Evolutionary conservation across 2,113 vertebrate species (phyloP), one percentile per base, ranked within the genome.

Genomic region (Bagarius yarrelli): DNA sequence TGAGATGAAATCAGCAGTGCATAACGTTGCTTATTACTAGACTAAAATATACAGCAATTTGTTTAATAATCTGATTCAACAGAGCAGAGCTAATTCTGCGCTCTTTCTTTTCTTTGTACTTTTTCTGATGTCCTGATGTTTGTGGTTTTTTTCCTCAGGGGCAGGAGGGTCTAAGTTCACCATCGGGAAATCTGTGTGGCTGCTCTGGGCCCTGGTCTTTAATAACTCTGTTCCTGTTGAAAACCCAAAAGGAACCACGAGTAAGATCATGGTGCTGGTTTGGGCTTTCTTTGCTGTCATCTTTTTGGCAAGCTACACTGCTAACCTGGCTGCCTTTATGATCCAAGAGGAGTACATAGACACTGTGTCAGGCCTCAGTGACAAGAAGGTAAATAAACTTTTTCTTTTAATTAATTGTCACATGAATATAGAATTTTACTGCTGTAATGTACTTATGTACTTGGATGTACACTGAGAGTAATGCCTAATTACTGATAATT

Each of bases 301-400:
- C 90, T 95, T 95, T 89, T 92, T 95, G 8, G 95, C 95, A 89
- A 95, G 94, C 92, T 95, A 95, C 88, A 95, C 94, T 0, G 95
- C 95, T 81, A 95, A 95, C 86, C 91, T 95, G 88, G 95, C 94
- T 0, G 93, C 93, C 85, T 94, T 93, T 88, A 97, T 96, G 96
- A 96, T 97, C 91, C 96, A 97, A 86, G 96, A 97, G 89, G 96
- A 98, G 85, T 97, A 96, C n/a, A 96, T 97, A 55, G 96, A 98
- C 91, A 97, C 96, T 0, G 96, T 98, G 83, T 97, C 96, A 0
- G 96, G 96, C 21, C 95, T 97, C 86, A 96, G 95, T 1, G 96
- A 98, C 87, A 95, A 95, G 84, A 98, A 98, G 96, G 95, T 97
- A 89, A 73, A 25, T 67, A 2, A 71, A 60, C 40, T 15, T n/a